Conservation (phyloP, 2,888 invertebrate species). For the Hylaea fasciaria region DNA sequence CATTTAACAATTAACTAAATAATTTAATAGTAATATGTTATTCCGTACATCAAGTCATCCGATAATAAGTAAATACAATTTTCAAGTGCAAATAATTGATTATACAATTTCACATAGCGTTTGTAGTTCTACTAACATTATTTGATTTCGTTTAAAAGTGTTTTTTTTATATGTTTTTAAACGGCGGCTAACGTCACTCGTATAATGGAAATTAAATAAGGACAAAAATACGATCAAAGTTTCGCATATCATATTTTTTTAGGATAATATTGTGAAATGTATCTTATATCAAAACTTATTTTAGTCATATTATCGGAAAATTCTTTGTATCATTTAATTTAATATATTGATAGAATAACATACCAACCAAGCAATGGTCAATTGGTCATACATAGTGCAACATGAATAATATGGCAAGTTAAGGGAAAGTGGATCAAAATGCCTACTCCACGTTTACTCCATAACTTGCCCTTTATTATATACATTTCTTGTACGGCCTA, state of each 20-base stretch:
- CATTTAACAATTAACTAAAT: constrained; percentile 57
- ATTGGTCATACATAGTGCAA: constrained; percentile 39
- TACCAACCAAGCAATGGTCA: constrained; percentile 45
- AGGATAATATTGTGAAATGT: too few species aligned
- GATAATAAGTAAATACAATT: constrained; percentile 12
- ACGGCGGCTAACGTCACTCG: too few species aligned
- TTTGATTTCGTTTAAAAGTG: too few species aligned
- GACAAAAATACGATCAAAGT: too few species aligned
- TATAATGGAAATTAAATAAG: too few species aligned
- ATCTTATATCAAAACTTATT: too few species aligned
- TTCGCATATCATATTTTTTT: too few species aligned
- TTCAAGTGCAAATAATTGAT: too few species aligned
- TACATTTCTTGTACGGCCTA: too few species aligned
- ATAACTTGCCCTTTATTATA: background rate
- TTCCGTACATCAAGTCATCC: constrained; percentile 29
- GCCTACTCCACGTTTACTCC: background rate
- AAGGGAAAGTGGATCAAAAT: background rate
- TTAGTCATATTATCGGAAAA: constrained; percentile 11
- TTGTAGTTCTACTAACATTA: too few species aligned
- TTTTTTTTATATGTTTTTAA: too few species aligned
- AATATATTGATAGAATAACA: constrained; percentile 49
- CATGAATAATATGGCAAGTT: constrained; percentile 20
- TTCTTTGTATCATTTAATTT: constrained; percentile 25
- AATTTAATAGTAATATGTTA: constrained; percentile 65
- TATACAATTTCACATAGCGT: too few species aligned